These are phyloP conservation scores for Hypomecis atomaria DNA, from an alignment of 2,888 invertebrate species.

Conservation along the genomic window DNA sequence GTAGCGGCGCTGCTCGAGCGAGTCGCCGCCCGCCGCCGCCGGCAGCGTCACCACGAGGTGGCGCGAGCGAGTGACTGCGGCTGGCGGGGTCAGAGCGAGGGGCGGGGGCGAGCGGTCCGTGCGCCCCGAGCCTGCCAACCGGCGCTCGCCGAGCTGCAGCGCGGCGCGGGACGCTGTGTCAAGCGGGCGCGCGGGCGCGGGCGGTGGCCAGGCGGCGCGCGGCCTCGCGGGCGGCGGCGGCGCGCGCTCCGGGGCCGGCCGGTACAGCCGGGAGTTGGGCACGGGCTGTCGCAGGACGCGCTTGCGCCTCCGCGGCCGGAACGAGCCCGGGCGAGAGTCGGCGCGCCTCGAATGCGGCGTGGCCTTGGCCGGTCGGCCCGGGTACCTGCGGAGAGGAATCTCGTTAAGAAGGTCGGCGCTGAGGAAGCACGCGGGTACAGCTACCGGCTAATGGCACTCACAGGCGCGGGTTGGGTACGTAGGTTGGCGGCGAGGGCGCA, in stretches of 20 bases:
- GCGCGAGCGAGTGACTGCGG: slow-evolving; percentile 32
- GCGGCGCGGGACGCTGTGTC: slow-evolving; percentile 53
- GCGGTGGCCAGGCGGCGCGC: slow-evolving; percentile 52
- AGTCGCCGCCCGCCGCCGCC: slow-evolving; percentile 30
- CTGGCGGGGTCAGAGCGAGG: slow-evolving; percentile 20
- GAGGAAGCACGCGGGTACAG: not conserved
- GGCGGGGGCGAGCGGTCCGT: slow-evolving; percentile 37
- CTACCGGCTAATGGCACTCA: slow-evolving; percentile 50
- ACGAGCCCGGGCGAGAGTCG: slow-evolving; percentile 27
- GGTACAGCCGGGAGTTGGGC: slow-evolving; percentile 72
- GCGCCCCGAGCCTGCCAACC: slow-evolving; percentile 31
- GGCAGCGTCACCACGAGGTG: slow-evolving; percentile 51
- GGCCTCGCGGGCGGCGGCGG: slow-evolving; percentile 50
- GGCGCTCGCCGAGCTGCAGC: slow-evolving; percentile 47
- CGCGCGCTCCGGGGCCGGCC: slow-evolving; percentile 56
- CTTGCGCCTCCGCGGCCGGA: slow-evolving; percentile 45
- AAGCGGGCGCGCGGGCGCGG: slow-evolving; percentile 47
- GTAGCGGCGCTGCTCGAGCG: slow-evolving; percentile 36
- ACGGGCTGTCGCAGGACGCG: slow-evolving; percentile 54
- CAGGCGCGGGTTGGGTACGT: slow-evolving; percentile 69
- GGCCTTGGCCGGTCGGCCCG: slow-evolving; percentile 45
- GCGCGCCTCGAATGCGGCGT: slow-evolving; percentile 23
- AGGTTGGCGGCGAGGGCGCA: slow-evolving; percentile 41
- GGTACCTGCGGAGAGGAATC: slow-evolving; percentile 51
- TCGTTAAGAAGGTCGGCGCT: not conserved